Conservation (phyloP, 2,888 invertebrate genomes). For the Cyaniris semiargus region DNA sequence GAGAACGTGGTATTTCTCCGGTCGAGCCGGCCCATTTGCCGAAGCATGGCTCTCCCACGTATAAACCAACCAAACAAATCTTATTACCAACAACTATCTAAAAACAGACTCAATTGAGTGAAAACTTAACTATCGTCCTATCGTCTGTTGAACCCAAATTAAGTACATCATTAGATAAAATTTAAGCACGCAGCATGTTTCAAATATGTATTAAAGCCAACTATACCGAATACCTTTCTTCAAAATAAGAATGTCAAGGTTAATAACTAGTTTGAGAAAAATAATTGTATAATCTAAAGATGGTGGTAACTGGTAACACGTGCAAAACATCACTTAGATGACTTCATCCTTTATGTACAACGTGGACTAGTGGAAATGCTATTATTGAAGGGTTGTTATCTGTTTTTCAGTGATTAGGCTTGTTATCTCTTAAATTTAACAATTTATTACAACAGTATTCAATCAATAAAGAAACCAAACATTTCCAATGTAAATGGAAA, state of each 20-base stretch:
- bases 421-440: not conserved
- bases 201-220: not conserved
- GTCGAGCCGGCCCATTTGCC: too few species aligned
- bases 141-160: not conserved
- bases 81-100: not conserved
- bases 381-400: not conserved
- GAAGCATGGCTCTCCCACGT: too few species aligned
- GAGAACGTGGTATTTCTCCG: too few species aligned
- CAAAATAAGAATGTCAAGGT: slow-evolving; percentile 9
- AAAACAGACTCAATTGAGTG: not conserved
- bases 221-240: not conserved
- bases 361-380: too few species aligned
- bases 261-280: not conserved
- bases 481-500: too few species aligned
- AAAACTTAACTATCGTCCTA: not conserved
- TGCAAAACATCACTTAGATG: not conserved
- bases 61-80: too few species aligned
- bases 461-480: too few species aligned
- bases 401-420: not conserved
- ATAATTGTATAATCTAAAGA: not conserved
- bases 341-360: not conserved
- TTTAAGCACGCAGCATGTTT: not conserved
- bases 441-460: too few species aligned
- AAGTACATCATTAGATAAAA: not conserved
- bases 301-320: not conserved